Conservation (phyloP, 1,140 invertebrate species). For the Drosophila punjabiensis region DNA sequence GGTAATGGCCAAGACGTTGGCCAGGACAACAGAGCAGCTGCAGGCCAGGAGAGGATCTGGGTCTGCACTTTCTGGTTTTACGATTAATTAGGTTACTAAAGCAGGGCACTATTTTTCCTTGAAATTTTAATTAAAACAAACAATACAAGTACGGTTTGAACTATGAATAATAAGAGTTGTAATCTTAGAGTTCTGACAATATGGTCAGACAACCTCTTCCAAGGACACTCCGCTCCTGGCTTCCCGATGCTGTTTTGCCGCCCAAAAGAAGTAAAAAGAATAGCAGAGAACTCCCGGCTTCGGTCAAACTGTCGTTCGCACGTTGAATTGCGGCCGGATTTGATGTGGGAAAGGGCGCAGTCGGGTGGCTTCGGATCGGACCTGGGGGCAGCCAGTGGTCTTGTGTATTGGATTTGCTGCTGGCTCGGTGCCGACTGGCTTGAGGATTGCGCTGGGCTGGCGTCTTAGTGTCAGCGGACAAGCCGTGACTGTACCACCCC, state of each 20-base stretch:
- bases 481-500: conserved; percentile 57
- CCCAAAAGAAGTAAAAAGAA: conserved; percentile 61
- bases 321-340: conserved; percentile 75
- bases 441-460: conserved; percentile 51
- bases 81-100: not conserved
- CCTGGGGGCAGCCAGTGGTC: conserved; percentile 19
- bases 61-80: not conserved
- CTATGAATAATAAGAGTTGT: not conserved
- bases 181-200: not conserved
- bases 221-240: conserved; percentile 33
- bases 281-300: conserved; percentile 33
- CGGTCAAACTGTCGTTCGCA: conserved; percentile 82
- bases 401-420: conserved; percentile 78
- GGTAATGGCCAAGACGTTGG: conserved; percentile 68
- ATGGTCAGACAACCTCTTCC: not conserved
- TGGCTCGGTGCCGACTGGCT: conserved; percentile 51
- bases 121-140: not conserved
- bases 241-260: conserved; percentile 52
- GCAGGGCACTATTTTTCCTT: too few relatives aligned
- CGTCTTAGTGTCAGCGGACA: conserved; percentile 81
- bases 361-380: conserved; percentile 10
- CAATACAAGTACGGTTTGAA: not conserved
- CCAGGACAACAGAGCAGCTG: conserved; percentile 23
- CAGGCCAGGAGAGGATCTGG: conserved; percentile 1
- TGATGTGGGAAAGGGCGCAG: not conserved